Evolutionary conservation across 2,113 vertebrate genomes (phyloP).

Genomic region (Phoxinus phoxinus): DNA sequence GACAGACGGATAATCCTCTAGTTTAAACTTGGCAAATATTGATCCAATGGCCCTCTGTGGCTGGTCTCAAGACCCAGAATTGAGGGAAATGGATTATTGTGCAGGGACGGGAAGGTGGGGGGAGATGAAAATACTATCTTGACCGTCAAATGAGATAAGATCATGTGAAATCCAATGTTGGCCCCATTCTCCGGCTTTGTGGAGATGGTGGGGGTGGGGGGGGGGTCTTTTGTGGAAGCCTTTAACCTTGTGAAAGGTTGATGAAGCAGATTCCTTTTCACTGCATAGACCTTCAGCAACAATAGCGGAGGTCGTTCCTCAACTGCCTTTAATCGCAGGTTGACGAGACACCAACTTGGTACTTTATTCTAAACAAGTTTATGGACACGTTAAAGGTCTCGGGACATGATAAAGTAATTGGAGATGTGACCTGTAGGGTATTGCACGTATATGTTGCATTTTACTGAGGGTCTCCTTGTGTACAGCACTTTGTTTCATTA

Average conservation of each 20-base stretch:
- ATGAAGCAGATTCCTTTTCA: slow-evolving; percentile 54
- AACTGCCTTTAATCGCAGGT: slow-evolving; percentile 1
- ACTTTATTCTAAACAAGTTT: not conserved
- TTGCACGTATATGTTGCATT: not conserved
- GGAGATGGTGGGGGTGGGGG: slow-evolving; percentile 2
- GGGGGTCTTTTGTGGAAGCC: slow-evolving; percentile 51
- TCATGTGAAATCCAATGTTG: slow-evolving; percentile 58
- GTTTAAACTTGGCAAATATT: slow-evolving; percentile 85
- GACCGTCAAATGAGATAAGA: slow-evolving; percentile 71
- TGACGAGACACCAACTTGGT: not conserved
- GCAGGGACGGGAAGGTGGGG: slow-evolving; percentile 65
- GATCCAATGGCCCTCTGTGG: slow-evolving; percentile 73
- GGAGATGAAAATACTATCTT: slow-evolving; percentile 68
- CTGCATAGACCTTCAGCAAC: slow-evolving; percentile 47
- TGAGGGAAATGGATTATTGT: slow-evolving; percentile 78
- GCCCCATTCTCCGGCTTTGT: slow-evolving; percentile 57
- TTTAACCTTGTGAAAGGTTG: slow-evolving; percentile 60
- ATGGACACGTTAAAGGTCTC: not conserved
- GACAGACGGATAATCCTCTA: slow-evolving; percentile 81
- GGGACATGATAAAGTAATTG: not conserved
- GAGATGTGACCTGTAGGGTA: not conserved
- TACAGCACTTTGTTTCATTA: not conserved
- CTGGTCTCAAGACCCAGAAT: slow-evolving; percentile 72
- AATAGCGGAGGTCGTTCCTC: slow-evolving; percentile 49
- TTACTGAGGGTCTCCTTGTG: not conserved